phyloP scores from a whole-genome alignment of 2,113 vertebrate genomes.

The Syrmaticus mikado region DNA sequence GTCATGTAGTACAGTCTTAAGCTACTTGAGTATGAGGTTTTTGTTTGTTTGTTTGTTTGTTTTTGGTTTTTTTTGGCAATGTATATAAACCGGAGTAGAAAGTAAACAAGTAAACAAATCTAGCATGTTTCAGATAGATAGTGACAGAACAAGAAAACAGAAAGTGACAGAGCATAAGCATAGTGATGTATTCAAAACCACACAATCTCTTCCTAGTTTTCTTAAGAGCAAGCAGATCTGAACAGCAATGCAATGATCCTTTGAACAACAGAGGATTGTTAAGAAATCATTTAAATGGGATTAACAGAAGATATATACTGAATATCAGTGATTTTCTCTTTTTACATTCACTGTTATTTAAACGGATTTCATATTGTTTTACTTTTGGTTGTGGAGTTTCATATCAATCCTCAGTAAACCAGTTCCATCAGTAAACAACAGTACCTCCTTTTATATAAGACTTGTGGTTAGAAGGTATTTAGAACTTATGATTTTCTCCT shows the following conservation, averaged over 20 bases:
- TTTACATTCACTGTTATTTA: neutral
- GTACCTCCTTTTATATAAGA: neutral
- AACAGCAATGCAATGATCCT: too few relatives aligned
- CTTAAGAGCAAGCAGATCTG: neutral
- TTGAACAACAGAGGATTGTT: neutral
- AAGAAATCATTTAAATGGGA: neutral
- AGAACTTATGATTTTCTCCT: neutral
- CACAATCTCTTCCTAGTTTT: neutral
- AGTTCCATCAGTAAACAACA: neutral
- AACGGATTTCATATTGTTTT: neutral
- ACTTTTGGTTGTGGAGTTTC: neutral
- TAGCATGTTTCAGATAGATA: neutral
- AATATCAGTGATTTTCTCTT: neutral
- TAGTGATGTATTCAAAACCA: neutral
- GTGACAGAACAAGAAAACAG: neutral
- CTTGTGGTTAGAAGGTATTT: neutral
- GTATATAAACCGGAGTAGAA: neutral
- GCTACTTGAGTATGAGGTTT: neutral
- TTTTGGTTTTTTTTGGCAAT: neutral
- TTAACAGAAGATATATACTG: neutral
- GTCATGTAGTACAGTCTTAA: neutral
- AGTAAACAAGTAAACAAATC: neutral
- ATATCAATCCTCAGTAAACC: neutral
- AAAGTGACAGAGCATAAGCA: fast-evolving
- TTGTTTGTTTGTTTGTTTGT: too few relatives aligned